Evolutionary conservation across 2,797 vertebrate species (phyloP), one percentile per base, ranked within the genome.

Genomic region (Taeniopygia guttata): DNA sequence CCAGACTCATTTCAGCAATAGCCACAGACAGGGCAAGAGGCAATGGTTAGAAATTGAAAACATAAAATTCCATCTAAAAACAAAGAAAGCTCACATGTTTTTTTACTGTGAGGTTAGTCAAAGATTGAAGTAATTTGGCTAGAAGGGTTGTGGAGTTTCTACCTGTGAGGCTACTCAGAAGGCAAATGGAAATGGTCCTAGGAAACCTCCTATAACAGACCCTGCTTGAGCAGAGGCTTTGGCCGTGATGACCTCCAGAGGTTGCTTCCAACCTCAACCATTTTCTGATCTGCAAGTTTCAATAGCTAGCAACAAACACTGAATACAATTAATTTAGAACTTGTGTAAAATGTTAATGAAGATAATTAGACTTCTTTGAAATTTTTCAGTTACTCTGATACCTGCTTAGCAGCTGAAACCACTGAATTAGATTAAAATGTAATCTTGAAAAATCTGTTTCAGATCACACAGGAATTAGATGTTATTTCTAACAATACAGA

Each of bases 51-150:
- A 40, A 85, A 58, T 1, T 32, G 64, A 80, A 85, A 16, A 0
- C 16, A 43, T 10, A 7, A 55, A 85, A 76, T 46, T 34, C 21
- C 25, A 43, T 32, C 5, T 51, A 42, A 89, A 54, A 7, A 70
- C 11, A 48, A 40, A 87, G 40, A 32, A 21, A 40, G 0, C 4
- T 2, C 22, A 17, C 3, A 38, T 1, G 9, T 40, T 34, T 63
- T 45, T 75, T 58, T 58, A 26, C 14, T 54, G 6, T 62, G 21
- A 77, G 32, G 7, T 4, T 81, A 23, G 18, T 66, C 27, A 80
- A 62, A 72, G 15, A 69, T 15, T 46, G 16, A 60, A 66, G 52
- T 20, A 34, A 17, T 11, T 69, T 70, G 14, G 12, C 20, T 32
- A 36, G 18, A 29, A 26, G 43, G 2, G 4, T 40, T 69, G 9